phyloP scores from a whole-genome alignment of 2,888 invertebrate genomes.

The Tenthredo livida region DNA sequence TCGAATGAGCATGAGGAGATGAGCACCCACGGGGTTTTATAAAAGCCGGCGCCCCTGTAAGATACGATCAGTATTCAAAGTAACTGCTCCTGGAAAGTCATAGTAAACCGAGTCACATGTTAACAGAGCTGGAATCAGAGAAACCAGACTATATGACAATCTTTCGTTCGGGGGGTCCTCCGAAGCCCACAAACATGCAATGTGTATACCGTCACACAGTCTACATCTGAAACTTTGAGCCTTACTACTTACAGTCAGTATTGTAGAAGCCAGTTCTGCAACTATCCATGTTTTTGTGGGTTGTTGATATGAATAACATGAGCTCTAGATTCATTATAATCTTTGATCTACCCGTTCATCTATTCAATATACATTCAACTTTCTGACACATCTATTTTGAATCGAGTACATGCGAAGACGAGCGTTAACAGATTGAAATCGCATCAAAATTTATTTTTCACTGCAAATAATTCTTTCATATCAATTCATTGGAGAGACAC shows the following conservation, averaged over 20 bases:
- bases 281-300: conserved; percentile 13
- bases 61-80: conserved; percentile 23
- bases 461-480: conserved; percentile 5
- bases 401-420: conserved; percentile 7
- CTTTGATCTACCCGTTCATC: too few species aligned
- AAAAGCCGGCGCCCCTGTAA: too few species aligned
- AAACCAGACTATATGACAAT: conserved; percentile 10
- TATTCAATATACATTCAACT: conserved; percentile 14
- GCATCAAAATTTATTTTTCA: conserved; percentile 22
- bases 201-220: conserved; percentile 23
- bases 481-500: conserved; percentile 1
- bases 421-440: not conserved
- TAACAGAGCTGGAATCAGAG: conserved; percentile 18
- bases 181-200: conserved; percentile 11
- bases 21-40: too few species aligned
- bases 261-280: conserved; percentile 17
- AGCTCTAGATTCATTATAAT: not conserved
- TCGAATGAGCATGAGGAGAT: too few species aligned
- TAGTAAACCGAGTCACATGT: conserved; percentile 25
- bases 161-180: not conserved
- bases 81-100: conserved; percentile 4
- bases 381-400: conserved; percentile 22
- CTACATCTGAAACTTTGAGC: conserved; percentile 18
- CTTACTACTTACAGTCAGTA: conserved; percentile 4
- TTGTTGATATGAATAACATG: conserved; percentile 7